These are phyloP conservation scores for Coptodon bakossiorum DNA, from an alignment of 2,113 vertebrate genomes.

Conservation along the genomic window DNA sequence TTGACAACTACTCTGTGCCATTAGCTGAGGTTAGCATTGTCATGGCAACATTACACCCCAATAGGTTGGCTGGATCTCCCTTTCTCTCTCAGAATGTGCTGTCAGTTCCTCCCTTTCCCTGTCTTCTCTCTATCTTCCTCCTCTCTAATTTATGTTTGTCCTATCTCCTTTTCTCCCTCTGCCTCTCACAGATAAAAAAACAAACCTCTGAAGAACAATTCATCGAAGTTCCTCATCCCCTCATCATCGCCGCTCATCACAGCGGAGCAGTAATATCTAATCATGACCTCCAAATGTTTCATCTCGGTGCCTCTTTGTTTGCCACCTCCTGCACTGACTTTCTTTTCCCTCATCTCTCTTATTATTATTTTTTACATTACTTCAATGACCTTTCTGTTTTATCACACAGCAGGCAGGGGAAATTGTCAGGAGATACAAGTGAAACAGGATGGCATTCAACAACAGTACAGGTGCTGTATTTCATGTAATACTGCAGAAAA, in stretches of 20 bases:
- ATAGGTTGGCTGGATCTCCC: background rate
- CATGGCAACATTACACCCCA: background rate
- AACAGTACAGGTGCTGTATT: background rate
- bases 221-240: background rate
- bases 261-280: background rate
- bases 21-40: background rate
- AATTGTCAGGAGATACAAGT: background rate
- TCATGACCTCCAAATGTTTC: conserved; percentile 14
- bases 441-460: conserved; percentile 23
- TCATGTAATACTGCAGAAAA: background rate
- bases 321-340: background rate
- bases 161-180: background rate
- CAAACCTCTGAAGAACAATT: background rate
- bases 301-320: background rate
- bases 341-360: background rate
- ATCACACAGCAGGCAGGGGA: background rate
- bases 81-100: background rate
- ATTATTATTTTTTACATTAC: background rate
- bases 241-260: background rate
- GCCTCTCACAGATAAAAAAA: background rate
- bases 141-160: background rate
- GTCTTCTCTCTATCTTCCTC: background rate
- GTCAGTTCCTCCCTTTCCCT: background rate
- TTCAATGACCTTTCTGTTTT: conserved; percentile 20
- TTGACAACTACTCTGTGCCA: background rate